Evolutionary conservation across 2,113 vertebrate genomes (phyloP).

Genomic region (Micromys minutus): DNA sequence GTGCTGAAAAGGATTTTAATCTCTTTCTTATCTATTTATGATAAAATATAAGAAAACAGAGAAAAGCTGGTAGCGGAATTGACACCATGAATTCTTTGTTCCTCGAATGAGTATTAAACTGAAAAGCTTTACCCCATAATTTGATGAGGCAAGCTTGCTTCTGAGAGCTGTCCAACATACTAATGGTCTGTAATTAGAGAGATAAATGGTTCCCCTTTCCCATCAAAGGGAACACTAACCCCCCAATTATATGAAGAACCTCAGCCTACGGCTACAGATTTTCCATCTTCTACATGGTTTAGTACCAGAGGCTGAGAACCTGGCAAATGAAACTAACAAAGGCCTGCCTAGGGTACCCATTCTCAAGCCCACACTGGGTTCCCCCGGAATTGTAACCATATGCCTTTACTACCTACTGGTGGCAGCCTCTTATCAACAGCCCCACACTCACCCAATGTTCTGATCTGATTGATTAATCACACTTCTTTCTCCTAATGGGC

Average conservation of each 20-base stretch:
- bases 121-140: conserved; percentile 58
- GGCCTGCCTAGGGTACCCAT: not conserved
- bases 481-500: not conserved
- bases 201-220: conserved; percentile 61
- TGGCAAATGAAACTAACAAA: not conserved
- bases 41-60: conserved; percentile 51
- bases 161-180: conserved; percentile 57
- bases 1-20: not conserved
- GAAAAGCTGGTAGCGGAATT: not conserved
- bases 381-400: not conserved
- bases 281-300: conserved; percentile 45
- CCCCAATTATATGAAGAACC: conserved; percentile 62
- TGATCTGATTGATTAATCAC: not conserved
- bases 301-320: conserved; percentile 33
- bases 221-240: conserved; percentile 62
- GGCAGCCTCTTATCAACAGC: not conserved
- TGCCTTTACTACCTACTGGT: not conserved
- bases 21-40: not conserved
- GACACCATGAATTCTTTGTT: conserved; percentile 49
- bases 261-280: conserved; percentile 44
- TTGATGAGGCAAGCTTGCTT: conserved; percentile 53
- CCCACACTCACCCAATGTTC: not conserved
- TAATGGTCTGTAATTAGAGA: conserved; percentile 67
- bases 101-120: conserved; percentile 29
- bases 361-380: not conserved